Percentiles rank a stretch among this genome's conserved stretches.
Conservation (phyloP, 2,113 vertebrate species). For the Thalassarche chlororhynchos region DNA sequence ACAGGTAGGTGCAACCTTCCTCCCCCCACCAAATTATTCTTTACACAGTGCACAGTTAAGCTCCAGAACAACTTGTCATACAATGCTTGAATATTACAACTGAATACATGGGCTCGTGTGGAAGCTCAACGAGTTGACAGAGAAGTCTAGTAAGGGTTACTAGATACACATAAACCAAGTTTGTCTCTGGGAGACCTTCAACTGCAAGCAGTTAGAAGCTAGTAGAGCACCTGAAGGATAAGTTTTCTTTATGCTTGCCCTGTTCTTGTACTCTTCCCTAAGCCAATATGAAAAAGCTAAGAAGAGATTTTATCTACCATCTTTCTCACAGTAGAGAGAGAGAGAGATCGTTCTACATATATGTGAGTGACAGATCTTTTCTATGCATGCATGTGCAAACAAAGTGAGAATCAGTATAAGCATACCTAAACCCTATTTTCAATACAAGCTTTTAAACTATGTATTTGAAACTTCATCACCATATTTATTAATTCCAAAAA, state of each 20-base stretch:
- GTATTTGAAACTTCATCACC: neutral
- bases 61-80: neutral
- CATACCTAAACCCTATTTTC: neutral
- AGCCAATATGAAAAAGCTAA: neutral
- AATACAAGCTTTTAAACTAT: neutral
- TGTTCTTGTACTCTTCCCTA: neutral
- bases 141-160: neutral
- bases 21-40: neutral
- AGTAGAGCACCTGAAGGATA: neutral
- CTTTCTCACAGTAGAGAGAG: neutral
- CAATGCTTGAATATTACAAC: neutral
- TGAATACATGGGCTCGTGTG: neutral
- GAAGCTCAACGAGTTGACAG: neutral
- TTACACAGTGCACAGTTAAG: neutral
- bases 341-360: neutral
- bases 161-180: neutral
- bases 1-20: neutral
- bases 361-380: neutral
- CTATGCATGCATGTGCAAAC: fast-evolving
- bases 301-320: neutral
- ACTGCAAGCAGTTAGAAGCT: neutral
- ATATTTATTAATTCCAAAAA: neutral
- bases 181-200: neutral
- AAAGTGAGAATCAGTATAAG: neutral
- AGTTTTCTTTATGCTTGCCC: neutral